phyloP scores from a whole-genome alignment of 2,113 vertebrate genomes.

The Syngnathoides biaculeatus region DNA sequence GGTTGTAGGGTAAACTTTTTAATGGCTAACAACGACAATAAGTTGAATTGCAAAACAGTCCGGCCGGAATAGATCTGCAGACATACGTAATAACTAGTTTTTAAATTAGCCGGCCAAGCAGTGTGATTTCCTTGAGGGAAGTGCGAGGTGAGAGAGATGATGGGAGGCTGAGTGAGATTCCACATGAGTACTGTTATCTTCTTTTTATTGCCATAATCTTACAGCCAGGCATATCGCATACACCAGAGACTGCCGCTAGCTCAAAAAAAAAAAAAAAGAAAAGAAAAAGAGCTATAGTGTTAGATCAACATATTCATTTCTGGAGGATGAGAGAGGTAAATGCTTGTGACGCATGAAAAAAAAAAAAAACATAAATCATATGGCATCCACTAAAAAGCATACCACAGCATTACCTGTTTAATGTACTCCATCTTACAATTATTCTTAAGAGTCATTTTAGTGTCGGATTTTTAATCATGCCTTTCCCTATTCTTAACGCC shows the following conservation, averaged over 20 bases:
- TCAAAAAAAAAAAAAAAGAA: not conserved
- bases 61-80: slow-evolving; percentile 9
- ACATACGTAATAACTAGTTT: not conserved
- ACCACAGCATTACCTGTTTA: not conserved
- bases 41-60: slow-evolving; percentile 6
- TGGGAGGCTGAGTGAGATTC: not conserved
- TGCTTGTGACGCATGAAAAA: not conserved
- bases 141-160: not conserved
- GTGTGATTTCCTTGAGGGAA: not conserved
- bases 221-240: not conserved
- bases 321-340: not conserved
- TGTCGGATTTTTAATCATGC: not conserved
- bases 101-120: slow-evolving; percentile 5
- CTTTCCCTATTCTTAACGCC: too few relatives aligned
- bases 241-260: not conserved
- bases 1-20: not conserved
- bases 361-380: not conserved
- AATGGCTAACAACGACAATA: not conserved
- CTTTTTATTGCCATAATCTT: not conserved
- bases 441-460: not conserved
- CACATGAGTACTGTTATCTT: not conserved
- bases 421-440: not conserved
- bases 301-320: not conserved
- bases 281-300: not conserved
- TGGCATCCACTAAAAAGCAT: too few relatives aligned